Evolutionary conservation across 2,888 invertebrate species (phyloP), one percentile per base, ranked within the genome.

Genomic region (Eledone cirrhosa): DNA sequence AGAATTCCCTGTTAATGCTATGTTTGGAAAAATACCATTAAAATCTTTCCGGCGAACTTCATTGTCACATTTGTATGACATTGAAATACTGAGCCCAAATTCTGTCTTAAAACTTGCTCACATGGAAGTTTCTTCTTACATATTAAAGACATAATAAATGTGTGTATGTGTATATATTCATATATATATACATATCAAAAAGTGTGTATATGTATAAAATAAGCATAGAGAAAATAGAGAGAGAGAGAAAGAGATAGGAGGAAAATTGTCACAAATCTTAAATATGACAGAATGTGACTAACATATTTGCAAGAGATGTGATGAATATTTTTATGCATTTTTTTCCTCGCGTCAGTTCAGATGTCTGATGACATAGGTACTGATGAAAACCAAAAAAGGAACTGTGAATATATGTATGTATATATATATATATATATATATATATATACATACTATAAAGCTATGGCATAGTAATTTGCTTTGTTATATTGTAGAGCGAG

Each of bases 111-210:
- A 80, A 33, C 77, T 88, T 27, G 77, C 83, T 41, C 83, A 85
- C 7, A 87, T 88, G 88, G 86, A 88, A 82, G 78, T 86, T n/a
- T 82, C 83, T 53, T 82, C 85, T 27, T 85, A 80, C 76, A 79
- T 79, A 19, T 63, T 80, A 27, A 74, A 48, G 13, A 67, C 78
- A 69, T 80, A 76, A 80, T 77, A 3, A 19, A 74, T 74, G 3
- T 74, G n/a, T 74, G 29, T 74, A 74, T 74, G 29, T 74, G 16
- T 75, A 75, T 29, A 33, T 31, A 24, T n/a, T 1, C 8, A 19
- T 19, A 19, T 63, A 63, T 63, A n/a, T 72, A 33, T 72, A 11
- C 16, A 3, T 22, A 31, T 4, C 8, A 11, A 29, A 19, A 69
- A 33, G 1, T 31, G n/a, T 69, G 11, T 11, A 33, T 69, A 33